Conservation (phyloP, 2,113 vertebrate species). For the Leptobrachium leishanense region DNA sequence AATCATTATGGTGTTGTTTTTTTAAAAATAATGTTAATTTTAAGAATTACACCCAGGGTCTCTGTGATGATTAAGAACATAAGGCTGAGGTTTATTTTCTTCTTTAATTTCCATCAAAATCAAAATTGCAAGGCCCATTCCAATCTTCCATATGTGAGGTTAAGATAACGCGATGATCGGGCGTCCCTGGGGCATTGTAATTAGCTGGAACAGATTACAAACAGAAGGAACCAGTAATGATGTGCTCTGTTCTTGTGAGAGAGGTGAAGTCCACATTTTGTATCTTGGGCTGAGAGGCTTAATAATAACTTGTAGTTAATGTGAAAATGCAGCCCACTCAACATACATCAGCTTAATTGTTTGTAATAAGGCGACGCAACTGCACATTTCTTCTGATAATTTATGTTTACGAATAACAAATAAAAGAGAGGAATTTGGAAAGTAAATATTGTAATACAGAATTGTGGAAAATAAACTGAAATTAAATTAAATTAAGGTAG, state of each 20-base stretch:
- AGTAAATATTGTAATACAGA: too few species aligned
- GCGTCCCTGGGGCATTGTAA: constrained; percentile 42
- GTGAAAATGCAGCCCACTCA: neutral
- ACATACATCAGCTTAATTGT: neutral
- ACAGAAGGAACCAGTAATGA: constrained; percentile 42
- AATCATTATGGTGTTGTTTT: neutral
- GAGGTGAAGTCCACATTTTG: constrained; percentile 4
- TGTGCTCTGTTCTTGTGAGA: constrained; percentile 17
- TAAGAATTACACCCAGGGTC: neutral
- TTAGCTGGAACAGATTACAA: constrained; percentile 41
- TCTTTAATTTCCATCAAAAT: constrained; percentile 33
- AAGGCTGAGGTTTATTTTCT: constrained; percentile 32
- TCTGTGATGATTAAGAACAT: constrained; percentile 21
- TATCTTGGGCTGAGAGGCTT: neutral
- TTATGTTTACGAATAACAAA: too few species aligned
- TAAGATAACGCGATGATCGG: constrained; percentile 34
- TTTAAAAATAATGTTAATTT: constrained; percentile 2
- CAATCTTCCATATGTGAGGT: constrained; percentile 38
- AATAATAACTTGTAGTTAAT: neutral
- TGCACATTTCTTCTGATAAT: too few species aligned
- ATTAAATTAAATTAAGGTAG: too few species aligned
- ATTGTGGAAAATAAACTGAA: too few species aligned
- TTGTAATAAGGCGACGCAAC: neutral
- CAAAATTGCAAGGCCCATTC: constrained; percentile 15
- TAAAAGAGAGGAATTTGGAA: too few species aligned